Evolutionary conservation across 2,797 vertebrate species (phyloP).

Genomic region (Anguilla pacifica): DNA sequence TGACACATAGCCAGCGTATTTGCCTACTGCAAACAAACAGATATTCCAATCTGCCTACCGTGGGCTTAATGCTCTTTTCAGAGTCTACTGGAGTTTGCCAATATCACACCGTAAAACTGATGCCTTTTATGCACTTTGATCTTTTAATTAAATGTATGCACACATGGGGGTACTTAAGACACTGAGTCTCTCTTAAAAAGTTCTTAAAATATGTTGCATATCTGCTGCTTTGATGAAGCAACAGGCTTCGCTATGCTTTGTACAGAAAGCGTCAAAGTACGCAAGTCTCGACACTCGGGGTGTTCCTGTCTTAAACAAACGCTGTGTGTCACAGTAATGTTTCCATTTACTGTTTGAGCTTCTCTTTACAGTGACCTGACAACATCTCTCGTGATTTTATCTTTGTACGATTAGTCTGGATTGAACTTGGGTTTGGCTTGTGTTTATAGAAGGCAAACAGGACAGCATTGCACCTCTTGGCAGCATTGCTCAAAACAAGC

Average conservation of each 20-base stretch:
- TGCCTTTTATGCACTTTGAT: neutral
- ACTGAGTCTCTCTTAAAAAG: neutral
- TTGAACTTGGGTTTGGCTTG: neutral
- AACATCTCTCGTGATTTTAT: too few species aligned
- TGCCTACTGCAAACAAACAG: constrained; percentile 29
- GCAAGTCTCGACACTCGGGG: too few species aligned
- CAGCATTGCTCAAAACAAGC: neutral
- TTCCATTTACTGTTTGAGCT: too few species aligned
- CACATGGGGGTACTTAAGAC: neutral
- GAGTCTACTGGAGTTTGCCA: neutral
- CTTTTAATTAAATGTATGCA: neutral
- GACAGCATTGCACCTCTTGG: neutral
- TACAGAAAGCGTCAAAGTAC: neutral
- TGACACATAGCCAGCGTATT: constrained; percentile 40
- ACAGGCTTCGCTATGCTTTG: neutral
- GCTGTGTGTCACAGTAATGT: too few species aligned
- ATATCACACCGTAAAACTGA: neutral
- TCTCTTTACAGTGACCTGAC: too few species aligned
- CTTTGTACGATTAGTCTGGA: neutral
- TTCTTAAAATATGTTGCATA: neutral
- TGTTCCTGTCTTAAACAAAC: too few species aligned
- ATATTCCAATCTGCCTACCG: neutral
- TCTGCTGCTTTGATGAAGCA: neutral
- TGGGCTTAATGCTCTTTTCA: neutral
- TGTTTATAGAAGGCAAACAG: neutral